Evolutionary conservation across 2,888 invertebrate genomes (phyloP), one percentile per base, ranked within the genome.

Genomic region (Cantharis rufa): DNA sequence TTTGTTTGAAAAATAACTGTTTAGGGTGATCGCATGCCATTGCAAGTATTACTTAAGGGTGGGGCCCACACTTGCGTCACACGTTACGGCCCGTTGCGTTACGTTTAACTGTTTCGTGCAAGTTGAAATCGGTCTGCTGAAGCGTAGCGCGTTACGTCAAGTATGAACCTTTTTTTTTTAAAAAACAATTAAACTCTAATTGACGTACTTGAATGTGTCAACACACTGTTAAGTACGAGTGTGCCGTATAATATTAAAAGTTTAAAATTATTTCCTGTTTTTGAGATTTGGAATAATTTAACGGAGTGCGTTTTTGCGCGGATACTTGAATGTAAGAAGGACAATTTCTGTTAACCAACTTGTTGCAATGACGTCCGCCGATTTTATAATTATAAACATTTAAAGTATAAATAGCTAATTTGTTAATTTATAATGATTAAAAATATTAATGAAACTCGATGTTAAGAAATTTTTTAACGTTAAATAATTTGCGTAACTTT

Each of bases 351-450:
- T 48, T 48, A 48, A n/a, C 48, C n/a, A 48, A 48, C 48, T 48
- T 48, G 2, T n/a, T 48, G 48, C n/a, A 48, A 48, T 66, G 64
- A 66, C 64, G 64, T 24, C 18, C 18, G 64, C 15, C 24, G 64
- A 66, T 66, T 66, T 66, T 66, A 66, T 66, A 66, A 66, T 66
- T 66, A 66, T 66, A 66, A 66, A 66, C 64, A 66, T 66, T 18
- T n/a, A n/a, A 66, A 66, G 64, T 21, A 66, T 66, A 66, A 66
- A 66, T 66, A 66, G 21, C 21, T 24, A 66, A 21, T 66, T 66
- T 66, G 64, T 24, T 24, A 66, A 66, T 24, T 66, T 66, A 66
- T 21, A 24, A 66, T 66, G 64, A 21, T 66, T 18, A 66, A 66
- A 66, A 66, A 15, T 66, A 21, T 18, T 66, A 66, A 66, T 21